phyloP scores from a whole-genome alignment of 2,113 vertebrate species.

The Ranitomeya imitator region DNA sequence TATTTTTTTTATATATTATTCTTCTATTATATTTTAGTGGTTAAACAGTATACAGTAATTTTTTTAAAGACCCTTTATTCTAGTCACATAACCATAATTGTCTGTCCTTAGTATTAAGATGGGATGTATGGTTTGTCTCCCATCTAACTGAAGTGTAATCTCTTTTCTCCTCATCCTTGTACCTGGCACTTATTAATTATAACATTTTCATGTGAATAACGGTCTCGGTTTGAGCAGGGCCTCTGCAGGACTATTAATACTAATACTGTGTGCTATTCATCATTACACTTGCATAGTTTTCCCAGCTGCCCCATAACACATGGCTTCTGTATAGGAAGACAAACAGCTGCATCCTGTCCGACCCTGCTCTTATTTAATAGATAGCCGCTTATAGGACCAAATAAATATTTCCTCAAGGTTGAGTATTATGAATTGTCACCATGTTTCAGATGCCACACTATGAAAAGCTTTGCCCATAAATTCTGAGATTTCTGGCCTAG shows the following conservation, averaged over 20 bases:
- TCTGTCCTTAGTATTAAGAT: not conserved
- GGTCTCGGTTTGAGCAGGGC: not conserved
- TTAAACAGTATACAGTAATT: too few relatives aligned
- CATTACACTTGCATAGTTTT: constrained; percentile 34
- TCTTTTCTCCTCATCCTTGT: not conserved
- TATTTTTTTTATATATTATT: too few relatives aligned
- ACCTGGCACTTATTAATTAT: constrained; percentile 3
- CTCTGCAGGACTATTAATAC: constrained; percentile 16
- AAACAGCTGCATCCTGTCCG: constrained; percentile 55
- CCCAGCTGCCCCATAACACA: constrained; percentile 47
- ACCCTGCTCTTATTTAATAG: constrained; percentile 40
- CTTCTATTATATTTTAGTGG: too few relatives aligned
- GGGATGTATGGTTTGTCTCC: not conserved
- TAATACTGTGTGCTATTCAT: constrained; percentile 18
- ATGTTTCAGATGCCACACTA: constrained; percentile 21
- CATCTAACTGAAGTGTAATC: not conserved
- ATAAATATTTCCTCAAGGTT: constrained; percentile 43
- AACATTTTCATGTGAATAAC: not conserved
- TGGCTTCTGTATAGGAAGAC: constrained; percentile 46
- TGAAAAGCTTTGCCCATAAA: not conserved
- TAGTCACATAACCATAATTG: not conserved
- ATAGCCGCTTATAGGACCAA: constrained; percentile 32
- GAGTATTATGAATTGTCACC: constrained; percentile 23
- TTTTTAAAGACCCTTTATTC: too few relatives aligned
- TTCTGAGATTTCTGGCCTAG: not conserved